Percentiles rank a stretch among this genome's conserved stretches.
phyloP scores from a whole-genome alignment of 2,888 invertebrate genomes.

The Odontothrips loti region DNA sequence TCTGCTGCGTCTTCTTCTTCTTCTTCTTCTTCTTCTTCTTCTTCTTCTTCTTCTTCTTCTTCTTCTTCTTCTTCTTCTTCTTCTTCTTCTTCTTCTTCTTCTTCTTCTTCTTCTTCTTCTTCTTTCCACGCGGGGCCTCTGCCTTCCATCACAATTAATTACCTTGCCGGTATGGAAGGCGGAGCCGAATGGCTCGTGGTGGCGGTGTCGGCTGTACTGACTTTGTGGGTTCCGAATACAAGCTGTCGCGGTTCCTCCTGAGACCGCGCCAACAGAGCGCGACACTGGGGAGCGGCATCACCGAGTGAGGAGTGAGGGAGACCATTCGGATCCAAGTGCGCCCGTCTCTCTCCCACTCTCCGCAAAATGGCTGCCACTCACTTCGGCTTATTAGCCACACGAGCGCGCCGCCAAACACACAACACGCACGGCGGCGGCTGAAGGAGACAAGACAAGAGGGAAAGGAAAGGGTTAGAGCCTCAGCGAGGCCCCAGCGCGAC shows the following conservation, averaged over 20 bases:
- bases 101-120: not conserved
- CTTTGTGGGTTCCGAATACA: not conserved
- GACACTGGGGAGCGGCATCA: not conserved
- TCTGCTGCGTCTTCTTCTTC: not conserved
- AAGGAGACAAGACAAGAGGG: not conserved
- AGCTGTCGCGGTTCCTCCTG: conserved; percentile 8
- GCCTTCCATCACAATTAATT: conserved; percentile 25
- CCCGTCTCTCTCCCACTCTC: too few species aligned
- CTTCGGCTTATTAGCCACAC: conserved; percentile 10
- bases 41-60: not conserved
- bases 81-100: not conserved
- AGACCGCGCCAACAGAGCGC: not conserved
- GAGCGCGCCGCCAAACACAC: not conserved
- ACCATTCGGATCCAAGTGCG: too few species aligned
- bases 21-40: not conserved
- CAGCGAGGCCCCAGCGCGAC: too few species aligned
- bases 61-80: not conserved
- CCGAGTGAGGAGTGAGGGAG: not conserved
- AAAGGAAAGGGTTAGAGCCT: not conserved
- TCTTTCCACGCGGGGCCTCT: not conserved
- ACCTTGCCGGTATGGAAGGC: conserved; percentile 5
- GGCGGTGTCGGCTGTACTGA: not conserved
- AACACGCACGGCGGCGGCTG: not conserved
- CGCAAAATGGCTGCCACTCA: not conserved
- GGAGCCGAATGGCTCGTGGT: not conserved